These are phyloP conservation scores for Narcine bancroftii DNA, from an alignment of 2,113 vertebrate species.

Conservation along the genomic window DNA sequence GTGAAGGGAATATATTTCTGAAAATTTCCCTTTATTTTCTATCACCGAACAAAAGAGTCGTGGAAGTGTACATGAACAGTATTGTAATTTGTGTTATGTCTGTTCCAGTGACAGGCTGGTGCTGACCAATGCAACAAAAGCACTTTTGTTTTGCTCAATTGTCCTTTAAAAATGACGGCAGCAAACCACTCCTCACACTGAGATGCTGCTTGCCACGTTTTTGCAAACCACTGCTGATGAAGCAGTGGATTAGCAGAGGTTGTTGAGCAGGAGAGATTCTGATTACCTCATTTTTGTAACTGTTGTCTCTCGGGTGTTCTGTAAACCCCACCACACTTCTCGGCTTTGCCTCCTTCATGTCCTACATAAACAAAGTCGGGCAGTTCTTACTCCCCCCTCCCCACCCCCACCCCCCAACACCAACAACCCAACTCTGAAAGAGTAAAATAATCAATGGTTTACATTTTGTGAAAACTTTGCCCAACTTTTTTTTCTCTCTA, in stretches of 20 bases:
- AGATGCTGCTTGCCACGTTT: not conserved
- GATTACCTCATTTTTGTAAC: conserved; percentile 15
- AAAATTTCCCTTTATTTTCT: not conserved
- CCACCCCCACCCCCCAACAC: too few species aligned
- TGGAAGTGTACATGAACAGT: not conserved
- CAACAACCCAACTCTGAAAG: not conserved
- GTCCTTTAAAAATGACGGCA: not conserved
- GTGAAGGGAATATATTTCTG: not conserved
- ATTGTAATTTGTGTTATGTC: not conserved
- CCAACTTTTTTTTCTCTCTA: not conserved
- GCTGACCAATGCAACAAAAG: not conserved
- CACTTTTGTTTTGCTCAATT: not conserved
- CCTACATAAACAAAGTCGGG: not conserved
- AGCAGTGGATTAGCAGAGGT: not conserved
- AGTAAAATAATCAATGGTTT: conserved; percentile 15
- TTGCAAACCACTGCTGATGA: not conserved
- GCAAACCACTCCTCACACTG: not conserved
- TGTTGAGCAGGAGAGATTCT: not conserved
- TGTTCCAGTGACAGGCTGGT: not conserved
- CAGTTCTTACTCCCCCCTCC: not conserved
- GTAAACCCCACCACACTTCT: not conserved
- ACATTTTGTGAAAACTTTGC: conserved; percentile 26
- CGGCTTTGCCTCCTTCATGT: not conserved
- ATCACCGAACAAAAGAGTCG: not conserved
- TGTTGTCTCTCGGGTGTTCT: not conserved